phyloP scores from a whole-genome alignment of 2,797 vertebrate species.

The Choloepus didactylus region DNA sequence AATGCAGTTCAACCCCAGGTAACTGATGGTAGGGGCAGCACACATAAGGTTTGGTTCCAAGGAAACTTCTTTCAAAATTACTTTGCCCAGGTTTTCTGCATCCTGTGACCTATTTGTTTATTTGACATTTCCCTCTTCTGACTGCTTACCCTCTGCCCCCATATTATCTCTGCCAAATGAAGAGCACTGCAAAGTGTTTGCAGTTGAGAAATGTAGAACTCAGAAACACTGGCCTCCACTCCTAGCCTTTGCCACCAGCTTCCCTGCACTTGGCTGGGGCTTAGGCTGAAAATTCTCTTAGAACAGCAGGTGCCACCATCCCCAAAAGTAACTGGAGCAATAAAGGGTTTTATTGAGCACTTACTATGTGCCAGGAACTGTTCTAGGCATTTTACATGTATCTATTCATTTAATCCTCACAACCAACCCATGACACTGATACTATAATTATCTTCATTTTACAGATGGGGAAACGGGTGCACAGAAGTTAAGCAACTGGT shows the following conservation, averaged over 20 bases:
- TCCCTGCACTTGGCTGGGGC: not conserved
- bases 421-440: not conserved
- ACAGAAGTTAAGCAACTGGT: not conserved
- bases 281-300: not conserved
- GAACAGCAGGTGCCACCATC: not conserved
- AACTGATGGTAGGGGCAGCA: not conserved
- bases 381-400: not conserved
- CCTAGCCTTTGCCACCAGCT: accelerated
- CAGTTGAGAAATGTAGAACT: not conserved
- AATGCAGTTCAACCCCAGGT: not conserved
- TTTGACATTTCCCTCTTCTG: not conserved
- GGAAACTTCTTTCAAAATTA: not conserved
- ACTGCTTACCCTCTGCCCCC: not conserved
- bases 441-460: not conserved
- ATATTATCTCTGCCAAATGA: not conserved
- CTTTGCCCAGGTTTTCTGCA: not conserved
- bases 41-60: not conserved
- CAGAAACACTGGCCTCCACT: not conserved
- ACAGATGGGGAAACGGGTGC: not conserved
- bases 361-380: not conserved
- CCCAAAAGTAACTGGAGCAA: not conserved
- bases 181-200: not conserved
- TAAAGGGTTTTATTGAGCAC: not conserved
- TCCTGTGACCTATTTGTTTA: not conserved
- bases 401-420: not conserved